Percentiles rank a stretch among this genome's conserved stretches.
These are phyloP conservation scores for Drymonia ruficornis DNA, from an alignment of 2,888 invertebrate species.

Conservation along the genomic window DNA sequence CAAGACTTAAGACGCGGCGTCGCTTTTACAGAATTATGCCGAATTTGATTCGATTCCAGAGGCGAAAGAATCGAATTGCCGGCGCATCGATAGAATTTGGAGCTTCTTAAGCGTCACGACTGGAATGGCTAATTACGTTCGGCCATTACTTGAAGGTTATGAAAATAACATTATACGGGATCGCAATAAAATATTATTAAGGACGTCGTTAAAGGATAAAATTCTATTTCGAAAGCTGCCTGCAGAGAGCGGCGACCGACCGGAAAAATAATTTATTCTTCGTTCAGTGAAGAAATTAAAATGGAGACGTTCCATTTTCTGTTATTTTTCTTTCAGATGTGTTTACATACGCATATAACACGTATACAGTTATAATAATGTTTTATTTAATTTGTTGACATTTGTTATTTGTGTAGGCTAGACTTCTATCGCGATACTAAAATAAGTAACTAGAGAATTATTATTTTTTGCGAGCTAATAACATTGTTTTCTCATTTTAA, in stretches of 20 bases:
- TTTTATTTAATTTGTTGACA: no score
- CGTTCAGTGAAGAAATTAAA: slow-evolving; percentile 50
- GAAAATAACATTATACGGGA: slow-evolving; percentile 34
- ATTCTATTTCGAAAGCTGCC: slow-evolving; percentile 49
- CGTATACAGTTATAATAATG: no score
- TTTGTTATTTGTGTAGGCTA: no score
- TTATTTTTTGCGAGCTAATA: no score
- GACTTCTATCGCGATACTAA: no score
- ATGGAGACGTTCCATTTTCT: slow-evolving; percentile 43
- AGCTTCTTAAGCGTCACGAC: slow-evolving; percentile 18
- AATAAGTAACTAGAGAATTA: no score
- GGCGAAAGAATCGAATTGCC: slow-evolving; percentile 27
- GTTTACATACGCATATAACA: neutral
- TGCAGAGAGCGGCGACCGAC: slow-evolving; percentile 37
- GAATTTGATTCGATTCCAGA: slow-evolving; percentile 50
- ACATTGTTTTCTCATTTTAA: no score
- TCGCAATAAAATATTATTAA: slow-evolving; percentile 43
- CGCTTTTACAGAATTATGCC: slow-evolving; percentile 53
- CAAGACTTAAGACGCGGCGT: slow-evolving; percentile 64
- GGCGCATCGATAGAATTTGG: slow-evolving; percentile 20
- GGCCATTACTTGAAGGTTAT: slow-evolving; percentile 2
- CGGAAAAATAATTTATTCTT: slow-evolving; percentile 58
- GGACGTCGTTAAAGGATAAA: slow-evolving; percentile 52
- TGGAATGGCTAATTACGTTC: neutral
- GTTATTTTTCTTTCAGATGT: slow-evolving; percentile 34